Base-by-base conservation (phyloP, 1,140 invertebrate genomes). In the Zaprionus vittiger region DNA sequence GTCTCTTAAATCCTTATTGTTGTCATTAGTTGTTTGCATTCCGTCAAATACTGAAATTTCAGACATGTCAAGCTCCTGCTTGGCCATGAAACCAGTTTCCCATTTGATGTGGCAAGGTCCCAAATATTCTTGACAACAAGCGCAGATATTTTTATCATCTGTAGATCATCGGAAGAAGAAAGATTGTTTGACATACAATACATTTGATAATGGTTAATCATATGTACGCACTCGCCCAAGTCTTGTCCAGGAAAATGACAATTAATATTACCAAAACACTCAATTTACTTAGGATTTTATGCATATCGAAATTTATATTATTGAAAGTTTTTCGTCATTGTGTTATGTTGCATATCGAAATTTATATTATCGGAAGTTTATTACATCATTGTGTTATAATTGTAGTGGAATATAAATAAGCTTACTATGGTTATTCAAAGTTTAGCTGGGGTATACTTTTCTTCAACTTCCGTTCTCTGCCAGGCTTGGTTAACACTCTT, bases 11-110 rank as follows among this genome's bases (percentile, higher is more conserved):
- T 38, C 37, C 6, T n/a, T n/a, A 6, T 2, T 7, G 5, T 5
- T n/a, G 2, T 41, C 38, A 41, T 15, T n/a, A 5, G 5, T n/a
- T 17, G 4, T 1, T 38, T 47, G 2, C 41, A 17, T 7, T 31
- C 28, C 28, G 28, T 9, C 7, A 31, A 31, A 31, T 7, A 31
- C 2, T 31, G 2, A 2, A 44, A 44, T 44, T n/a, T 44, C n/a
- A 17, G 5, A 4, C 12, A 4, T 4, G 0, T 38, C 14, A 47
- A 1, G 0, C 0, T 17, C 4, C 1, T 11, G 0, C 1, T 47
- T 7, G 7, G n/a, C 2, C 2, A 1, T 0, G n/a, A 9, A 47
- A 3, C n/a, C n/a, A n/a, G 41, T 44, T 9, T 9, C 7, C 0
- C 0, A 1, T 6, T 7, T 17, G 41, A 47, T 17, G 2, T 17